These are phyloP conservation scores for Macquaria australasica DNA, from an alignment of 2,113 vertebrate species.

Conservation along the genomic window DNA sequence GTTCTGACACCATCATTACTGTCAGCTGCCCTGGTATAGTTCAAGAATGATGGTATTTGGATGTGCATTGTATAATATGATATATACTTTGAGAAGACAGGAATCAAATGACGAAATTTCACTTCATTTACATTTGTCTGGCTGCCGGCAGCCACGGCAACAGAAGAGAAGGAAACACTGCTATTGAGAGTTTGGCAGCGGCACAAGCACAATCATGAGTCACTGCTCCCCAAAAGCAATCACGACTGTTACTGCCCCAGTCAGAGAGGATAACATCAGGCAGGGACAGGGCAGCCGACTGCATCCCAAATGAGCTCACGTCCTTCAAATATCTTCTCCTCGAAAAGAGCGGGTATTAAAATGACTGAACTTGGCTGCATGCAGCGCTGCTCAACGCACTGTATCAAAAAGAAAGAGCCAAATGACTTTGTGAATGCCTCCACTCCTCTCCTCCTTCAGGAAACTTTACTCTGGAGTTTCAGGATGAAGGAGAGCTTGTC, in stretches of 20 bases:
- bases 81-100: background rate
- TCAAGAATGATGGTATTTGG: background rate
- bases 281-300: conserved; percentile 62
- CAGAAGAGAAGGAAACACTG: conserved; percentile 50
- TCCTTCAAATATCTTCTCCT: conserved; percentile 73
- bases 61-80: background rate
- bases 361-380: conserved; percentile 51
- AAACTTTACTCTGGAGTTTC: conserved; percentile 61
- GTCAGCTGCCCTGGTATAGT: background rate
- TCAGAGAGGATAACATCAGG: conserved; percentile 73
- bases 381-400: conserved; percentile 33
- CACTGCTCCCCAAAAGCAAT: conserved; percentile 78
- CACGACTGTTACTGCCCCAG: conserved; percentile 59
- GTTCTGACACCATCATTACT: background rate
- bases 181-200: conserved; percentile 62
- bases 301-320: conserved; percentile 74
- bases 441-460: conserved; percentile 25
- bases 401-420: conserved; percentile 53
- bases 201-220: conserved; percentile 70
- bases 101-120: conserved; percentile 6
- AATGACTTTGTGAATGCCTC: conserved; percentile 70
- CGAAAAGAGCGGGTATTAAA: conserved; percentile 43
- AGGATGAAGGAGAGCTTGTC: conserved; percentile 55
- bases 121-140: conserved; percentile 40
- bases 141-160: conserved; percentile 19